A percentile compares a stretch with the other conserved stretches of the same genome.
These are phyloP conservation scores for Oikopleura albicans DNA, from an alignment of 23 tunicate species.

Conservation along the genomic window DNA sequence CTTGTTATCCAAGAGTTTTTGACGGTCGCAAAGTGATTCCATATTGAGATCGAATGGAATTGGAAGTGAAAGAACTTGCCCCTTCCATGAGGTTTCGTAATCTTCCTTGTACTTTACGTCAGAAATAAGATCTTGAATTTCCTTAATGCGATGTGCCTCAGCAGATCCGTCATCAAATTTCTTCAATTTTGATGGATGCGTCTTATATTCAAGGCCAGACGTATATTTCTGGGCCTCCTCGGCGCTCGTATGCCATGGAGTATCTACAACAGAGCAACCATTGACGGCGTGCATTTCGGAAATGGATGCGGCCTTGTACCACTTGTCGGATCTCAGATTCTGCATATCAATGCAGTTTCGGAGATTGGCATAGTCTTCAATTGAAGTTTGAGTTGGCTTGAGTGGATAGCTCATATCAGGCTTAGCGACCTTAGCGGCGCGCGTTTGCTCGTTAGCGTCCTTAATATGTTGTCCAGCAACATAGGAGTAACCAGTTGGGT, in stretches of 20 bases:
- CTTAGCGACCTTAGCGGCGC: not conserved
- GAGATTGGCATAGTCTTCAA: not conserved
- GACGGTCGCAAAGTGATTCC: slow-evolving; percentile 13
- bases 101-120: slow-evolving; percentile 55
- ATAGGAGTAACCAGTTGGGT: not conserved
- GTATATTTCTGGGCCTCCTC: not conserved
- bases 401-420: not conserved
- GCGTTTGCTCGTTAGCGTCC: not conserved
- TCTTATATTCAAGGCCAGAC: not conserved
- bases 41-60: slow-evolving; percentile 10
- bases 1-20: slow-evolving; percentile 22
- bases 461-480: not conserved
- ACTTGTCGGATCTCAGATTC: slow-evolving; percentile 47
- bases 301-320: slow-evolving; percentile 44
- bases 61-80: slow-evolving; percentile 16
- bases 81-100: slow-evolving; percentile 22
- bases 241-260: not conserved
- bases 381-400: not conserved
- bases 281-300: slow-evolving; percentile 10
- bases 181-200: not conserved
- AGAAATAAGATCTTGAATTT: slow-evolving; percentile 54
- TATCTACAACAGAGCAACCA: slow-evolving; percentile 5
- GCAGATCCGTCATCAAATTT: not conserved
- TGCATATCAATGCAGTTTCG: not conserved
- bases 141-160: not conserved